Conservation (phyloP, 92 coral and sea anemone genomes). For the Palythoa grandiflora region DNA sequence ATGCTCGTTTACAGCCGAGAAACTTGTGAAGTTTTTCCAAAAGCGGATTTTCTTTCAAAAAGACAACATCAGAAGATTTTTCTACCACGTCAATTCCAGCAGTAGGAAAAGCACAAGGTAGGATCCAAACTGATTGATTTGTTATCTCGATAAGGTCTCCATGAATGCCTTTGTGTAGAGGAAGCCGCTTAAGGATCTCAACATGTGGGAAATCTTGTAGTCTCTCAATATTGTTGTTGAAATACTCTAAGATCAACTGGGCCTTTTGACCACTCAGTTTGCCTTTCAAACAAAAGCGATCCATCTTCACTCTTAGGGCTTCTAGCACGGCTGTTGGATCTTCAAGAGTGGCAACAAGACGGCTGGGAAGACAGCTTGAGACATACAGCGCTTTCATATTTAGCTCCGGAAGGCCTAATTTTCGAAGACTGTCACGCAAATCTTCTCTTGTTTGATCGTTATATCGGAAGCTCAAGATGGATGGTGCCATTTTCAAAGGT, state of each 20-base stretch:
- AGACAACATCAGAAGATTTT: conserved; percentile 32
- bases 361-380: neutral
- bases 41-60: conserved; percentile 8
- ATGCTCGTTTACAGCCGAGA: conserved; percentile 47
- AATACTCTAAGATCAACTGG: conserved; percentile 29
- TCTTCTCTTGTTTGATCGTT: neutral
- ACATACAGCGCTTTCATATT: neutral
- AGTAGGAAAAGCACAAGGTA: conserved; percentile 40
- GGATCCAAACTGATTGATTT: conserved; percentile 19
- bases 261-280: neutral
- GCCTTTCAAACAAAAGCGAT: neutral
- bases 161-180: conserved; percentile 56
- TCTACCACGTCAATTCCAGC: conserved; percentile 58
- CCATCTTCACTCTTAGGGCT: conserved; percentile 26
- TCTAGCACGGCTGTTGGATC: conserved; percentile 53
- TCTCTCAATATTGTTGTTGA: neutral
- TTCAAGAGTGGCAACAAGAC: conserved; percentile 57
- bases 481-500: conserved; percentile 50
- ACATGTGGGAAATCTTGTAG: neutral
- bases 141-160: conserved; percentile 40
- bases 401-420: conserved; percentile 58
- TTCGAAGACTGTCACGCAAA: conserved; percentile 13
- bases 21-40: conserved; percentile 45
- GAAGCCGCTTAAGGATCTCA: conserved; percentile 39
- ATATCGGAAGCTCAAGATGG: conserved; percentile 46